A percentile compares a stretch with the other conserved stretches of the same genome.
Conservation (phyloP, 1,140 invertebrate species). For the Wasmannia auropunctata region DNA sequence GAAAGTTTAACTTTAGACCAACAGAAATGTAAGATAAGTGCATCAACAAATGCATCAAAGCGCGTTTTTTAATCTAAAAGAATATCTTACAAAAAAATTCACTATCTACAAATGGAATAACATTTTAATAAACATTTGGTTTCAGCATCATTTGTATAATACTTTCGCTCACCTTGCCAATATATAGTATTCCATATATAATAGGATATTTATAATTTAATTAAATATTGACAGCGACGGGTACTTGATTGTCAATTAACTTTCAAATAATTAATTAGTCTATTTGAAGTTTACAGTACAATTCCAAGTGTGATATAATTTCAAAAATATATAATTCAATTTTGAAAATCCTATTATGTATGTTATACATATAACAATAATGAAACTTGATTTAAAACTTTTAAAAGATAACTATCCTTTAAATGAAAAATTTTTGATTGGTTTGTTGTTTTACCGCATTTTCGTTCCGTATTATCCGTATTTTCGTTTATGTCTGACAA, state of each 20-base stretch:
- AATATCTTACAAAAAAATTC: background rate
- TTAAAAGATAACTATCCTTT: conserved; percentile 15
- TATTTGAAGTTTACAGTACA: background rate
- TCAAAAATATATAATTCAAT: conserved; percentile 1
- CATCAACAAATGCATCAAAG: conserved; percentile 6
- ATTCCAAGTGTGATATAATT: background rate
- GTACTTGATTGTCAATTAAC: conserved; percentile 27
- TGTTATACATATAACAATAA: conserved; percentile 2
- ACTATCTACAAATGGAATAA: conserved; percentile 16
- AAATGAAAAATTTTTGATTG: conserved; percentile 8
- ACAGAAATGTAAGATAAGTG: conserved; percentile 4
- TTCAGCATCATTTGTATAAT: conserved; percentile 24
- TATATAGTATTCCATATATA: background rate
- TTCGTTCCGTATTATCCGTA: background rate
- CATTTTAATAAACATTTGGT: conserved; percentile 16
- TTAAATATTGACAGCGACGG: background rate
- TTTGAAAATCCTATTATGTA: conserved; percentile 23
- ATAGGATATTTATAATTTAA: conserved; percentile 8
- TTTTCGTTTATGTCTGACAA: conserved; percentile 5
- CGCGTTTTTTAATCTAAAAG: conserved; percentile 17
- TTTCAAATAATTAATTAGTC: background rate
- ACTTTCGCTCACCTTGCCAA: background rate
- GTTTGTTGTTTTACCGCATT: conserved; percentile 3
- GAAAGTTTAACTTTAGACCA: background rate
- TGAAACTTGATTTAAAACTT: conserved; percentile 5